These are phyloP conservation scores for Mustela nigripes DNA, from an alignment of 2,113 vertebrate species.

Conservation along the genomic window DNA sequence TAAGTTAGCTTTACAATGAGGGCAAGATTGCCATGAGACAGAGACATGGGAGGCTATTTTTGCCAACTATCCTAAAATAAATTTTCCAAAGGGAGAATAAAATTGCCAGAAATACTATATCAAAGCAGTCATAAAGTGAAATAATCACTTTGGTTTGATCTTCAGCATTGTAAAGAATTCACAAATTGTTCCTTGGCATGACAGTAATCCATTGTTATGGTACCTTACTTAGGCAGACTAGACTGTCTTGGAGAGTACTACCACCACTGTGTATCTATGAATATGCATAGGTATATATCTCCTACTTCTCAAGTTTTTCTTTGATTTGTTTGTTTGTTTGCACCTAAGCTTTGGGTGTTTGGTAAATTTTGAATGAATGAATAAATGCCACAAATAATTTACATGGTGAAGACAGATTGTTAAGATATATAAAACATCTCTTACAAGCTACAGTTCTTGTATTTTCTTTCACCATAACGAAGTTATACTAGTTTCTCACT, in stretches of 20 bases:
- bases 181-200: not conserved
- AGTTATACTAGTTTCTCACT: not conserved
- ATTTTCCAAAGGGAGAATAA: not conserved
- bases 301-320: not conserved
- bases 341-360: not conserved
- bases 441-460: not conserved
- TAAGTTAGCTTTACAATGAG: not conserved
- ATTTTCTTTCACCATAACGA: constrained; percentile 34
- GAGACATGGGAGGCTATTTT: fast-evolving
- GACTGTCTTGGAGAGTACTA: not conserved
- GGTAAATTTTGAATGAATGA: constrained; percentile 28
- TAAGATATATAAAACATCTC: not conserved
- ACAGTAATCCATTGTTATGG: not conserved
- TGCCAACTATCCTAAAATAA: not conserved
- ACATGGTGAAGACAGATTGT: constrained; percentile 16
- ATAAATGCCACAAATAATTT: not conserved
- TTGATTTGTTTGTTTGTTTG: not conserved
- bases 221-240: not conserved
- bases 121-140: not conserved
- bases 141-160: not conserved
- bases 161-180: not conserved
- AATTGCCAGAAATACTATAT: not conserved
- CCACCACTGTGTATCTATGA: not conserved
- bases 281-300: not conserved
- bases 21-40: not conserved